Conservation (phyloP, 1,140 invertebrate genomes). For the Drosophila pallidifrons region DNA sequence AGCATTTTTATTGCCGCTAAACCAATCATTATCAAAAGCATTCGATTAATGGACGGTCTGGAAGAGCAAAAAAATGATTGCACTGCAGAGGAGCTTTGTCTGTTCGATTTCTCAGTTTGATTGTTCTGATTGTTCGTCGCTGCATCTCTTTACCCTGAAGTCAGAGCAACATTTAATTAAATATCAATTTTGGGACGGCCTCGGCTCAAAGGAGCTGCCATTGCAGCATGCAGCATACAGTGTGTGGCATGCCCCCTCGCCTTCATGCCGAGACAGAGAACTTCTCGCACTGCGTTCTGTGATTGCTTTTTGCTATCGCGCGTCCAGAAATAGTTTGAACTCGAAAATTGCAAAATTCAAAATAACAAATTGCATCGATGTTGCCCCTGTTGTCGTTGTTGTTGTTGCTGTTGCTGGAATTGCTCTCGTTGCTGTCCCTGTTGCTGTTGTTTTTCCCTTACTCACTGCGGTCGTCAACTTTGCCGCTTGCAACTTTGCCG, state of each 20-base stretch:
- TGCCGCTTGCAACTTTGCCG: slow-evolving; percentile 70
- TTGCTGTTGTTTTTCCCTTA: slow-evolving; percentile 56
- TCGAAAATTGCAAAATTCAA: slow-evolving; percentile 79
- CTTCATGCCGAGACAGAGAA: not conserved
- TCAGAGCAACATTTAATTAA: slow-evolving; percentile 76
- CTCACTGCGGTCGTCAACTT: slow-evolving; percentile 70
- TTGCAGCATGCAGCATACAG: slow-evolving; percentile 12
- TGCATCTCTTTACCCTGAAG: slow-evolving; percentile 5
- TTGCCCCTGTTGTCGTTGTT: slow-evolving; percentile 31
- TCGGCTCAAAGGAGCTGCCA: slow-evolving; percentile 20
- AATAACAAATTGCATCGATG: slow-evolving; percentile 78
- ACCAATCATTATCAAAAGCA: slow-evolving; percentile 38
- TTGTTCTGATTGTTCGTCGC: not conserved
- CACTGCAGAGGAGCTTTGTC: slow-evolving; percentile 4
- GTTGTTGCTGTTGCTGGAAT: slow-evolving; percentile 19
- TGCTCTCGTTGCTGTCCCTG: slow-evolving; percentile 33
- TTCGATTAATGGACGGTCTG: slow-evolving; percentile 15
- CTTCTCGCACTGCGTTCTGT: slow-evolving; percentile 35
- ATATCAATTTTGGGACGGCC: slow-evolving; percentile 50
- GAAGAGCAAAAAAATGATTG: not conserved
- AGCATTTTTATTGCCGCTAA: slow-evolving; percentile 19
- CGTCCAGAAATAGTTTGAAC: slow-evolving; percentile 62
- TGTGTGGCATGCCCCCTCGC: not conserved
- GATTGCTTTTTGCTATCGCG: slow-evolving; percentile 58
- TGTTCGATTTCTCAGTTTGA: not conserved